phyloP scores from a whole-genome alignment of 1,140 invertebrate species.

The Phymorhynchus buccinoides region DNA sequence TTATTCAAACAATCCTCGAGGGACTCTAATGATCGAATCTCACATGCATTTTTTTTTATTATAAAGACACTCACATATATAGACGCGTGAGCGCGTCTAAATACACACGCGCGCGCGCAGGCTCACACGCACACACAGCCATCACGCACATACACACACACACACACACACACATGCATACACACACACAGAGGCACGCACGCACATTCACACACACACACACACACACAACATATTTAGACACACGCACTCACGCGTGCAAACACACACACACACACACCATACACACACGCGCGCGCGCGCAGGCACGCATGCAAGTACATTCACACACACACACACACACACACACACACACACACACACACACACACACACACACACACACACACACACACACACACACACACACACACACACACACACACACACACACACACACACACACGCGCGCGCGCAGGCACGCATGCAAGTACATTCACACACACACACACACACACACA shows the following conservation, averaged over 20 bases:
- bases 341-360: constrained; percentile 29
- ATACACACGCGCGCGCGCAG: too few relatives aligned
- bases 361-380: neutral
- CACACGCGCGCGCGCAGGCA: constrained; percentile 8
- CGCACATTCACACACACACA: too few relatives aligned
- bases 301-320: neutral
- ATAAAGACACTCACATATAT: neutral
- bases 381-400: neutral
- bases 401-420: constrained; percentile 10
- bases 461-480: neutral
- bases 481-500: neutral
- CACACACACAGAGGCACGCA: too few relatives aligned
- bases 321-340: constrained; percentile 25
- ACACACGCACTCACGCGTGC: too few relatives aligned
- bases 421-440: constrained; percentile 17
- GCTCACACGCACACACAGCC: too few relatives aligned
- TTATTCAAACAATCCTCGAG: neutral
- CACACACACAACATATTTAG: too few relatives aligned
- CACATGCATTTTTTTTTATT: neutral
- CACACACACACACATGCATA: neutral
- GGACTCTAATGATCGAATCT: too few relatives aligned
- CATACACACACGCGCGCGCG: too few relatives aligned
- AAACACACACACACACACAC: too few relatives aligned
- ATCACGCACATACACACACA: too few relatives aligned
- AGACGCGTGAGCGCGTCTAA: neutral